These are phyloP conservation scores for Scolopax mira DNA, from an alignment of 2,113 vertebrate species.

Conservation along the genomic window DNA sequence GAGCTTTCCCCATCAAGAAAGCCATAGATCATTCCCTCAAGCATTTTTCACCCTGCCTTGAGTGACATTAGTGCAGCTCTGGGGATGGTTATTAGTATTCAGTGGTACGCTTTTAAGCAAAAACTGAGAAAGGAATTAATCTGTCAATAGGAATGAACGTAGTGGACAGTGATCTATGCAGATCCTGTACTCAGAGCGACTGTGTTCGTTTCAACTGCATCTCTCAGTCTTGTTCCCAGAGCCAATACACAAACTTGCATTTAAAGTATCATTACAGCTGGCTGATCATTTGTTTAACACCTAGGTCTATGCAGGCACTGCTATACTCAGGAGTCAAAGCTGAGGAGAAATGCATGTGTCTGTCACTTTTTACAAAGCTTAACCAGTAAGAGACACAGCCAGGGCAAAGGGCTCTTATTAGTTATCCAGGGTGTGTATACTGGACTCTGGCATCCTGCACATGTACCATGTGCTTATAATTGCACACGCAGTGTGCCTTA, in stretches of 20 bases:
- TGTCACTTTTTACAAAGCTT: background rate
- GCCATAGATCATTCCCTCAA: background rate
- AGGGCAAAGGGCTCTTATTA: background rate
- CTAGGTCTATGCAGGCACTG: background rate
- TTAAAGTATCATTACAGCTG: conserved; percentile 40
- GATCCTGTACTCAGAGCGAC: conserved; percentile 60
- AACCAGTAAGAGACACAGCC: background rate
- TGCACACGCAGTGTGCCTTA: background rate
- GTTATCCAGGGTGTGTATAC: background rate
- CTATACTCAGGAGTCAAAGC: background rate
- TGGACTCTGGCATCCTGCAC: no score
- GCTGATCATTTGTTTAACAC: background rate
- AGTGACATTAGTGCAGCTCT: conserved; percentile 14
- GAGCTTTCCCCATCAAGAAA: background rate
- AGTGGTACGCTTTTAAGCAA: conserved; percentile 62
- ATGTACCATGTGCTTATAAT: background rate
- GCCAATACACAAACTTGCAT: conserved; percentile 39
- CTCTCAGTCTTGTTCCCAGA: conserved; percentile 29
- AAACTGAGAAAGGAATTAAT: conserved; percentile 76
- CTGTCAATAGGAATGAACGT: conserved; percentile 74
- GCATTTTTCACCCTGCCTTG: background rate
- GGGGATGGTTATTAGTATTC: conserved; percentile 71
- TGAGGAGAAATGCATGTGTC: background rate
- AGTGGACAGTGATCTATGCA: conserved; percentile 77
- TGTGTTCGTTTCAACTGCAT: conserved; percentile 51